Evolutionary conservation across 2,113 vertebrate genomes (phyloP).

Genomic region (Psilopogon haemacephalus): DNA sequence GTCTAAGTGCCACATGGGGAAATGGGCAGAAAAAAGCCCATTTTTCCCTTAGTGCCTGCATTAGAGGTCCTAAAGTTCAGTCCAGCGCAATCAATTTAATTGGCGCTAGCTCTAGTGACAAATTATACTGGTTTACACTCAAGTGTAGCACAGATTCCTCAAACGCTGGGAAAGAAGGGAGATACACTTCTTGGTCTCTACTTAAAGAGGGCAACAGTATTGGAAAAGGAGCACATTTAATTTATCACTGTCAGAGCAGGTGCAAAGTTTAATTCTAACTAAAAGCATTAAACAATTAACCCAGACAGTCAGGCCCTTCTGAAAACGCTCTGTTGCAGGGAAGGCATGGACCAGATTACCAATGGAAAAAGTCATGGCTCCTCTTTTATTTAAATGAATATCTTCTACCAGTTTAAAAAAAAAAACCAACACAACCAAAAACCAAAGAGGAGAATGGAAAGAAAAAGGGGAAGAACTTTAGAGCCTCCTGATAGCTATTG

Average conservation of each 20-base stretch:
- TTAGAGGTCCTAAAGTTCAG: conserved; percentile 90
- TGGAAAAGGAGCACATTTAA: conserved; percentile 86
- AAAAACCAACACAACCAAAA: too few relatives aligned
- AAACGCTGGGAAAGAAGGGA: conserved; percentile 80
- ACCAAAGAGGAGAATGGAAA: neutral
- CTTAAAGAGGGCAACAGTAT: conserved; percentile 86
- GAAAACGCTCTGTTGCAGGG: conserved; percentile 80
- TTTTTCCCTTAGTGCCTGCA: conserved; percentile 85
- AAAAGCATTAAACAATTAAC: conserved; percentile 91
- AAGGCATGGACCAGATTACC: conserved; percentile 80
- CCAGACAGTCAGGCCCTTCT: conserved; percentile 82
- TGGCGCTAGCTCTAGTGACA: conserved; percentile 91
- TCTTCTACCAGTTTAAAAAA: conserved; percentile 50
- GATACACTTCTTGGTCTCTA: conserved; percentile 86
- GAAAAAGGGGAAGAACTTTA: conserved; percentile 60
- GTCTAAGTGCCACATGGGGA: conserved; percentile 84
- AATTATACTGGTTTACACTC: conserved; percentile 93
- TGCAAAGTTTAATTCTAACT: conserved; percentile 90
- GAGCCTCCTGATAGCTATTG: conserved; percentile 34
- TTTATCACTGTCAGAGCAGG: conserved; percentile 89
- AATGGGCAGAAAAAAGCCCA: conserved; percentile 84
- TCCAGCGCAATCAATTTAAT: conserved; percentile 96
- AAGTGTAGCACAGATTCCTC: conserved; percentile 83
- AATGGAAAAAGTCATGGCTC: conserved; percentile 67
- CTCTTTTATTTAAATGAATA: conserved; percentile 70